Conservation (phyloP, 1,140 invertebrate genomes). For the Hypsibius dujardini region DNA sequence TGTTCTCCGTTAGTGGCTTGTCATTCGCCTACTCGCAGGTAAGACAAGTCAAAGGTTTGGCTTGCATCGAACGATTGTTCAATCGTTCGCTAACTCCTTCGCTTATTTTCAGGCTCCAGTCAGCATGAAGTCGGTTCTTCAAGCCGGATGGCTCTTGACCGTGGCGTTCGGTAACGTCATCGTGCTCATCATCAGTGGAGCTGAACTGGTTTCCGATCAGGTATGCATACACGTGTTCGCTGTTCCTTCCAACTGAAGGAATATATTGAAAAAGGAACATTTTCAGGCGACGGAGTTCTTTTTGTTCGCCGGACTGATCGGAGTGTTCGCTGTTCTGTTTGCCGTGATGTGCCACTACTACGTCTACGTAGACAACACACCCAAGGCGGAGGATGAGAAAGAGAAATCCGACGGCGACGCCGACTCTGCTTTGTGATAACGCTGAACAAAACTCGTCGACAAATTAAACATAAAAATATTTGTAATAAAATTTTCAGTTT, state of each 20-base stretch:
- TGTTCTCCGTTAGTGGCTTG: no score
- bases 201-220: slow-evolving; percentile 35
- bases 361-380: slow-evolving; percentile 28
- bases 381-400: no score
- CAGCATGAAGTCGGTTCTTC: slow-evolving; percentile 33
- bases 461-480: neutral
- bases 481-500: slow-evolving; percentile 19
- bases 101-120: no score
- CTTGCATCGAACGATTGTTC: no score
- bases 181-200: slow-evolving; percentile 63
- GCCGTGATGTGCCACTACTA: slow-evolving; percentile 47
- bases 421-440: no score
- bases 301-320: slow-evolving; percentile 67
- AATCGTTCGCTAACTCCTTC: no score
- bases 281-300: slow-evolving; percentile 60
- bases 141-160: slow-evolving; percentile 70
- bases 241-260: no score
- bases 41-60: no score
- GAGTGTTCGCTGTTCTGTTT: slow-evolving; percentile 60
- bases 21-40: no score
- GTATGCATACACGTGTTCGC: no score
- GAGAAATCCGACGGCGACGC: no score
- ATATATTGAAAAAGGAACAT: slow-evolving; percentile 23
- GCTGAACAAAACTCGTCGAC: neutral
- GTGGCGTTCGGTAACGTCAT: slow-evolving; percentile 76